phyloP scores from a whole-genome alignment of 1,140 invertebrate genomes.

The Gryllus bimaculatus region DNA sequence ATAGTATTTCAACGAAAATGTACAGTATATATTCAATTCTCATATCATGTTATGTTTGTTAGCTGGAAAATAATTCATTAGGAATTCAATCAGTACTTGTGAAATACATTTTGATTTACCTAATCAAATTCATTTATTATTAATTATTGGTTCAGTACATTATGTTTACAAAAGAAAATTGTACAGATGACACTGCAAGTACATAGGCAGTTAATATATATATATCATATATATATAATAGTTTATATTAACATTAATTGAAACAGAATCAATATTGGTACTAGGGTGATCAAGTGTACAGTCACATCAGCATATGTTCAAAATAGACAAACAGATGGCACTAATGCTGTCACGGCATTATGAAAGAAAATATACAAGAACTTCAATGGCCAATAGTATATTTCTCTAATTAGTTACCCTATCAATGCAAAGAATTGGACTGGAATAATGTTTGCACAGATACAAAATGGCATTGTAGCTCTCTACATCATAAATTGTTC shows the following conservation, averaged over 20 bases:
- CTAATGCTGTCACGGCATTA: conserved; percentile 18
- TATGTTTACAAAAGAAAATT: conserved; percentile 22
- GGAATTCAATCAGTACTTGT: too few species aligned
- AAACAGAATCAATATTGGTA: conserved; percentile 17
- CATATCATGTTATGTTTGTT: too few species aligned
- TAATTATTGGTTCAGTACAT: conserved; percentile 22
- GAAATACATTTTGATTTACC: conserved; percentile 14
- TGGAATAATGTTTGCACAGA: conserved; percentile 8
- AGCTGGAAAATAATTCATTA: too few species aligned
- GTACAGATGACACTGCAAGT: conserved; percentile 18
- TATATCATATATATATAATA: conserved; percentile 15
- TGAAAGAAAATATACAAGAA: conserved; percentile 13
- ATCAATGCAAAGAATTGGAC: conserved; percentile 14
- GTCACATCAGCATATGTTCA: conserved; percentile 20
- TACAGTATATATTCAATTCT: too few species aligned
- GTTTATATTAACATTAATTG: conserved; percentile 18
- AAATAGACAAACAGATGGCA: conserved; percentile 21
- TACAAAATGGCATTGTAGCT: conserved; percentile 19
- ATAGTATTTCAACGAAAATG: too few species aligned
- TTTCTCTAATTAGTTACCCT: conserved; percentile 13
- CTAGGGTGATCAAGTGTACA: conserved; percentile 16
- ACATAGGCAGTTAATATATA: conserved; percentile 21
- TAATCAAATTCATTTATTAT: conserved; percentile 22
- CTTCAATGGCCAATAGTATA: conserved; percentile 18
- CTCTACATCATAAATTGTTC: conserved; percentile 16